These are phyloP conservation scores for Armadillidium nasatum DNA, from an alignment of 1,140 invertebrate species.

Conservation along the genomic window DNA sequence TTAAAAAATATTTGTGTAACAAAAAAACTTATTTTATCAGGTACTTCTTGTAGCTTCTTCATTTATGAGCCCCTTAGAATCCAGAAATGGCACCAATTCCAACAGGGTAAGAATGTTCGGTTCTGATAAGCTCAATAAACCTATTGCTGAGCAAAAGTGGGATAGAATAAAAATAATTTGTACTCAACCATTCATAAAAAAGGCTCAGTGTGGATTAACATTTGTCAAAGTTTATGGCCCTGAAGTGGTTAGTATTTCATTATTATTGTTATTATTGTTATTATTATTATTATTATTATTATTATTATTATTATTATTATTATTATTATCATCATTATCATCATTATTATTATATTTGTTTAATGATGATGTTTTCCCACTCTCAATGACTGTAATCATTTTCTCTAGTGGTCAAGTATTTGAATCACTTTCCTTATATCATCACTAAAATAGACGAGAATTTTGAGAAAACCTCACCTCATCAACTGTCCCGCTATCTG, in stretches of 20 bases:
- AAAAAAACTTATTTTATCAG: slow-evolving; percentile 49
- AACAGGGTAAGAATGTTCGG: slow-evolving; percentile 71
- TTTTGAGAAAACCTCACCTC: too few species aligned
- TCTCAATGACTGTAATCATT: too few species aligned
- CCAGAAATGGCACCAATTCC: slow-evolving; percentile 60
- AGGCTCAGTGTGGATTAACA: slow-evolving; percentile 68
- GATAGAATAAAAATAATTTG: slow-evolving; percentile 77
- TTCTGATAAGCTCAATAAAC: slow-evolving; percentile 58
- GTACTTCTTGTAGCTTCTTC: slow-evolving; percentile 71
- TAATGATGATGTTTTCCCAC: too few species aligned
- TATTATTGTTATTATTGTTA: slow-evolving; percentile 4
- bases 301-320: too few species aligned
- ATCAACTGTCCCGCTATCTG: too few species aligned
- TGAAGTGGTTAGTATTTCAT: not conserved
- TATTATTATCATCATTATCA: too few species aligned
- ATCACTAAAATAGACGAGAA: too few species aligned
- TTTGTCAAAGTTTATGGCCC: slow-evolving; percentile 58
- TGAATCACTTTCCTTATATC: too few species aligned
- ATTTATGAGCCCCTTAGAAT: slow-evolving; percentile 73
- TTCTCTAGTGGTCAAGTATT: too few species aligned
- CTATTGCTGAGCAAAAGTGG: slow-evolving; percentile 64
- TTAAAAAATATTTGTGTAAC: too few species aligned
- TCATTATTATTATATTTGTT: too few species aligned
- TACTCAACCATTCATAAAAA: slow-evolving; percentile 79
- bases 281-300: too few species aligned